These are phyloP conservation scores for Aegithalos caudatus DNA, from an alignment of 2,113 vertebrate species.

Conservation along the genomic window DNA sequence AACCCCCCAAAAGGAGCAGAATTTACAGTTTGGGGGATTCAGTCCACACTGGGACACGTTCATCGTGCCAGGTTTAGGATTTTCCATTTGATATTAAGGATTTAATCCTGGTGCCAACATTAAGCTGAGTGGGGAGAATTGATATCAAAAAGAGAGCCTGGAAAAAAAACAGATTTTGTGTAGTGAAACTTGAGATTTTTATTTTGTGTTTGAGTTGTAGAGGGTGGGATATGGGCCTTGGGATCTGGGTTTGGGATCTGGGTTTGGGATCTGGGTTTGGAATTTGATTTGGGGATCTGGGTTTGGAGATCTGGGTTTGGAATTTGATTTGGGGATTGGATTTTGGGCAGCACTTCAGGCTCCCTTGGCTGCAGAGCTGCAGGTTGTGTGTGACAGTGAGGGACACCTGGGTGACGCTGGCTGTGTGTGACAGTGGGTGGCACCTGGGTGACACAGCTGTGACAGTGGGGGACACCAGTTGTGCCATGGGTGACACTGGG, in stretches of 20 bases:
- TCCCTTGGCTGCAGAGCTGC: neutral
- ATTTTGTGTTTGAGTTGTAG: rapidly evolving
- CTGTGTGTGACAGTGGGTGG: neutral
- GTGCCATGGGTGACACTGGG: neutral
- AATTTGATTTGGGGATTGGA: neutral
- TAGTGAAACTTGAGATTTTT: rapidly evolving
- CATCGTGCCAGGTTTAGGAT: rapidly evolving
- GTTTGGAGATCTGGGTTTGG: neutral
- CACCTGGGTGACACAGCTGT: neutral
- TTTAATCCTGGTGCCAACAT: neutral
- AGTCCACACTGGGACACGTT: rapidly evolving
- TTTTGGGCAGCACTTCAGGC: neutral
- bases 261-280: too few relatives aligned
- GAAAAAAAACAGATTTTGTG: rapidly evolving
- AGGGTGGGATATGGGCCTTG: neutral
- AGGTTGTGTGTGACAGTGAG: neutral
- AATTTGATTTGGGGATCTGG: neutral
- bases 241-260: neutral
- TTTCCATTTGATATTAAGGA: rapidly evolving
- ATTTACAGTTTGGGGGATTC: rapidly evolving
- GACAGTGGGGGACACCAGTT: neutral
- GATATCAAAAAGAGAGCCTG: rapidly evolving
- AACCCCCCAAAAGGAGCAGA: neutral
- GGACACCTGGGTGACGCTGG: neutral
- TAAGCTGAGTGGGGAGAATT: too few relatives aligned